These are phyloP conservation scores for Rhipidura dahli DNA, from an alignment of 2,113 vertebrate species.

Conservation along the genomic window DNA sequence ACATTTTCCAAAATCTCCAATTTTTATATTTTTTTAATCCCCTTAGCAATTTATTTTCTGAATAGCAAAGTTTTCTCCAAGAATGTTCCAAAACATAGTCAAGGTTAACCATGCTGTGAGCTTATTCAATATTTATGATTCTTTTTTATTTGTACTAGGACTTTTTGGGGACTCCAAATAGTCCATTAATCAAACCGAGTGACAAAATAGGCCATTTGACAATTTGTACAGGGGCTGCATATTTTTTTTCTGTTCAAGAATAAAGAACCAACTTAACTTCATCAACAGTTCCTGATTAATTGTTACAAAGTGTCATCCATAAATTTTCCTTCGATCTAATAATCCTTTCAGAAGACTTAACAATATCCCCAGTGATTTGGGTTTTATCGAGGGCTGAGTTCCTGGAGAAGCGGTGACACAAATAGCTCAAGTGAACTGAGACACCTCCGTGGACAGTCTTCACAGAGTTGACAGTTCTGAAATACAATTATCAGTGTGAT, in stretches of 20 bases:
- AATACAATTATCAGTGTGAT: slow-evolving; percentile 98
- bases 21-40: slow-evolving; percentile 68
- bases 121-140: slow-evolving; percentile 85
- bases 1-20: slow-evolving; percentile 83
- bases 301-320: slow-evolving; percentile 89
- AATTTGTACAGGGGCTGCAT: slow-evolving; percentile 71
- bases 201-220: slow-evolving; percentile 85
- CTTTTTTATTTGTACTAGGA: slow-evolving; percentile 81
- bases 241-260: slow-evolving; percentile 52
- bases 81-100: slow-evolving; percentile 78
- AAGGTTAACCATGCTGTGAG: slow-evolving; percentile 78
- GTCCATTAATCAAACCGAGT: slow-evolving; percentile 92
- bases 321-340: slow-evolving; percentile 92
- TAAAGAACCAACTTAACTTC: slow-evolving; percentile 84
- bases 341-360: slow-evolving; percentile 85
- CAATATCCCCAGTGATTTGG: slow-evolving; percentile 84
- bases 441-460: slow-evolving; percentile 84
- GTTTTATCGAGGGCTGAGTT: slow-evolving; percentile 83
- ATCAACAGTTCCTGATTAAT: slow-evolving; percentile 90
- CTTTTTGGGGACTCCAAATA: slow-evolving; percentile 80
- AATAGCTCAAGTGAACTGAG: slow-evolving; percentile 82
- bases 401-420: slow-evolving; percentile 80
- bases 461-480: slow-evolving; percentile 89
- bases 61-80: slow-evolving; percentile 70
- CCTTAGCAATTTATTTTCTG: slow-evolving; percentile 77